Evolutionary conservation across 2,888 invertebrate genomes (phyloP).

Genomic region (Leptopilina drosophilae): DNA sequence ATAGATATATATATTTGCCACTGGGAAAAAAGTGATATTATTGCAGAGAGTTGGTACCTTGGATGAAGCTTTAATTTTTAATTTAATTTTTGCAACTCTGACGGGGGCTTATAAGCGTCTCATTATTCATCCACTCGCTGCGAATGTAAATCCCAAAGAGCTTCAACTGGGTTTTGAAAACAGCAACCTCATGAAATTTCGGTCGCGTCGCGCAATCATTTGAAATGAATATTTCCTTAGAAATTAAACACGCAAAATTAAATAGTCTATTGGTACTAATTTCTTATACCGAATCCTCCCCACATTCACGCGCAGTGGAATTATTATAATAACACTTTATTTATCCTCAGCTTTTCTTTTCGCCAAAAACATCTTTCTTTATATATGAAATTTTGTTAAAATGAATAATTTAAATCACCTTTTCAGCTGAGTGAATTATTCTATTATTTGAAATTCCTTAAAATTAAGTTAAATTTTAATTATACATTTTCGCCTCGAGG

Average conservation of each 20-base stretch:
- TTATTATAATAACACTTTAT: not conserved
- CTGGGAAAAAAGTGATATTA: not conserved
- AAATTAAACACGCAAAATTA: not conserved
- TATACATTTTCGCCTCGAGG: not conserved
- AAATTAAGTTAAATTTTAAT: not conserved
- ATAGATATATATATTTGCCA: too few species aligned
- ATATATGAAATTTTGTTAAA: not conserved
- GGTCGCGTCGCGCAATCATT: not conserved
- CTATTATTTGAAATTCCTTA: not conserved
- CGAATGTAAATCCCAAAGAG: constrained; percentile 5
- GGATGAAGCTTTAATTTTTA: constrained; percentile 10
- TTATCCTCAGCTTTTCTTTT: too few species aligned
- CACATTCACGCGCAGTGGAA: not conserved
- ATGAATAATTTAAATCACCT: not conserved
- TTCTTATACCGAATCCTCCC: not conserved
- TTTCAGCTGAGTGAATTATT: not conserved
- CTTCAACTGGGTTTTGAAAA: not conserved
- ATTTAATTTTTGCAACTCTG: constrained; percentile 20
- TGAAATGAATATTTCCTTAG: constrained; percentile 6
- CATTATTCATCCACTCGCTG: constrained; percentile 6
- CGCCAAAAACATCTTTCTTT: too few species aligned
- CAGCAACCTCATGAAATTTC: not conserved
- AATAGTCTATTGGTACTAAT: not conserved
- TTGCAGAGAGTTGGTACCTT: not conserved
- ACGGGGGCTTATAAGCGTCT: not conserved